These are phyloP conservation scores for Phortica magna DNA, from an alignment of 2,888 invertebrate genomes.

Conservation along the genomic window DNA sequence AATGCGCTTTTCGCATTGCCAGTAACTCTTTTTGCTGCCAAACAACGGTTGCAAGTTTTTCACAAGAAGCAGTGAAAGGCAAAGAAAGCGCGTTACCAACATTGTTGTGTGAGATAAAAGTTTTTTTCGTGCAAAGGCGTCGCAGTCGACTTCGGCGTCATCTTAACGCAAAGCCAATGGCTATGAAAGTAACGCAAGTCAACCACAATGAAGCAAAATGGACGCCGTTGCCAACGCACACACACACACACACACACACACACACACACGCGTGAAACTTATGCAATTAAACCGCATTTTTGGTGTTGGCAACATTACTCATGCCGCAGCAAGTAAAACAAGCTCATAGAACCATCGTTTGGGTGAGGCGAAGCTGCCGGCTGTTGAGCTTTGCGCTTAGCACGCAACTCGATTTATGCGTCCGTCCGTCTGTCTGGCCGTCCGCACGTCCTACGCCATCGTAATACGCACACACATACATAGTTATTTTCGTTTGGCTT, in stretches of 20 bases:
- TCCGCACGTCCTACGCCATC: not conserved
- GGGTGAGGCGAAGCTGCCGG: not conserved
- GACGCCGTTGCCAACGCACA: not conserved
- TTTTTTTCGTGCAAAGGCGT: slow-evolving; percentile 11
- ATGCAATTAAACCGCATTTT: slow-evolving; percentile 21
- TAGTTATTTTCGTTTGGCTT: not conserved
- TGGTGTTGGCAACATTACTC: not conserved
- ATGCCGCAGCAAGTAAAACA: not conserved
- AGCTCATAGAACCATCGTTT: not conserved
- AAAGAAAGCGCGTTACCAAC: not conserved
- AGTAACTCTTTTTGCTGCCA: slow-evolving; percentile 3
- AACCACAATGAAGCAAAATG: not conserved
- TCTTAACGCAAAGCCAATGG: not conserved
- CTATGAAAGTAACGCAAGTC: not conserved
- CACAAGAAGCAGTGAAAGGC: not conserved
- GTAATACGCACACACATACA: not conserved
- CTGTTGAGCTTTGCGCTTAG: slow-evolving; percentile 12
- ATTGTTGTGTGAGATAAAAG: slow-evolving; percentile 20
- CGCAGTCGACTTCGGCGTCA: not conserved
- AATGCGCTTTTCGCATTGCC: not conserved
- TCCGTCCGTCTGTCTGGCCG: too few species aligned
- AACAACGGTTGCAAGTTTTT: not conserved
- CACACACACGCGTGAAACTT: not conserved
- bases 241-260: not conserved
- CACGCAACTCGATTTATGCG: not conserved